Base-by-base conservation (phyloP, 1,140 invertebrate species). In the Sycophaga agraensis region DNA sequence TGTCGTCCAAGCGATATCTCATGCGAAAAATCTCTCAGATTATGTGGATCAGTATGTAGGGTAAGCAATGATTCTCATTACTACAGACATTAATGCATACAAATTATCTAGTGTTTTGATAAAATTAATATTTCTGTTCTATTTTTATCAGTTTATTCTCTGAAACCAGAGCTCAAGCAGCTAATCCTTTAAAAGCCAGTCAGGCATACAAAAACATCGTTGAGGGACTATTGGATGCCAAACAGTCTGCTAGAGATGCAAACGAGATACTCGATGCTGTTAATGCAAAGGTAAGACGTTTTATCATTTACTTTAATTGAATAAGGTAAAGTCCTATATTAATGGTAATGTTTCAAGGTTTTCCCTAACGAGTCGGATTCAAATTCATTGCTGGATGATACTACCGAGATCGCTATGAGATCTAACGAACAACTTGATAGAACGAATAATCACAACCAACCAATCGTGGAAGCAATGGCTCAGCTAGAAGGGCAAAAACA, bases 141-240 rank as follows among this genome's bases (percentile, higher is more conserved):
- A 14, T 39, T 59, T 34, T 26, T 21, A 9, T 40, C 70, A 90
- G 89, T 57, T 70, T 89, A 59, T 90, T 92, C 71, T 85, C 84
- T 31, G 83, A 86, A 62, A 89, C 89, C 2, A 83, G 85, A 34
- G 82, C 84, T 37, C 84, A 86, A 50, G 87, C 90, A 17, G 86
- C 86, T 16, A 84, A 85, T 63, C 88, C 91, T 17, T 75, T 93
- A 28, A 84, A 86, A 68, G 91, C 92, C 1, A 93, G 92, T 39
- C 85, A 87, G 53, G 92, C 90, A 0, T 95, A 94, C 74, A 84
- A 91, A 67, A 87, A 88, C 66, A 94, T 97, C 51, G 85, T 90
- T 0, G 83, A 88, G 42, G 83, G 83, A 21, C 80, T 94, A 11
- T 70, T 80, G 16, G 79, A 80, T 28, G 91, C 91, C 0, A 81